phyloP scores from a whole-genome alignment of 2,888 invertebrate genomes.

The Prosopocoilus inquinatus region DNA sequence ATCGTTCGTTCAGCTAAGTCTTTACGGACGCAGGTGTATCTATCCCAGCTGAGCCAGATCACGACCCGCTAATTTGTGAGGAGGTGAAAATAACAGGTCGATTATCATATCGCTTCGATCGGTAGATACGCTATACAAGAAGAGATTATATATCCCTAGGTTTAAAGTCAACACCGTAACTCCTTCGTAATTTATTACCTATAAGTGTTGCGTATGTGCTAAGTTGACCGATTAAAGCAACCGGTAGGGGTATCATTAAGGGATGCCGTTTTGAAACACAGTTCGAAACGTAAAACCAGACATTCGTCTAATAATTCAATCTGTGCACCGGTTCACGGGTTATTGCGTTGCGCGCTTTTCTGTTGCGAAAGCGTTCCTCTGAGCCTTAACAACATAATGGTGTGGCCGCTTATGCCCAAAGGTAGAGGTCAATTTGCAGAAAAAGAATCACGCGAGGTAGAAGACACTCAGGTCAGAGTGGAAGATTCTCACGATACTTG shows the following conservation, averaged over 20 bases:
- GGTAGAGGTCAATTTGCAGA: conserved; percentile 29
- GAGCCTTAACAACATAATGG: conserved; percentile 16
- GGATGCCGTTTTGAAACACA: conserved; percentile 4
- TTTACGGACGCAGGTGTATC: conserved; percentile 37
- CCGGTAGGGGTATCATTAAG: neutral
- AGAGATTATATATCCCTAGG: conserved; percentile 40
- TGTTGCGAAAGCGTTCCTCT: conserved; percentile 1
- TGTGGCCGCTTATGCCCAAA: conserved; percentile 26
- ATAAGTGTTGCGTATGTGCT: conserved; percentile 28
- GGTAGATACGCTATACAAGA: conserved; percentile 24
- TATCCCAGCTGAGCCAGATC: conserved; percentile 39
- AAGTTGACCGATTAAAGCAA: conserved; percentile 10
- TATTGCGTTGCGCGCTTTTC: neutral
- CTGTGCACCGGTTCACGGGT: neutral
- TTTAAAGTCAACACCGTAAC: conserved; percentile 44
- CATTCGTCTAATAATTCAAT: conserved; percentile 14
- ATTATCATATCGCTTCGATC: conserved; percentile 44
- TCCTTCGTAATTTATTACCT: conserved; percentile 37
- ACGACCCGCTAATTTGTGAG: conserved; percentile 49
- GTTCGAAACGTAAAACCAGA: conserved; percentile 17
- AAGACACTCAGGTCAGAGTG: neutral
- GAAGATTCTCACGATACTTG: neutral
- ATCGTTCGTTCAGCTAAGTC: conserved; percentile 18
- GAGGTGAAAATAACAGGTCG: conserved; percentile 51
- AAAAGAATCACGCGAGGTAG: conserved; percentile 20